These are phyloP conservation scores for Meloidogyne floridensis DNA, from an alignment of 1,140 invertebrate species.

Conservation along the genomic window DNA sequence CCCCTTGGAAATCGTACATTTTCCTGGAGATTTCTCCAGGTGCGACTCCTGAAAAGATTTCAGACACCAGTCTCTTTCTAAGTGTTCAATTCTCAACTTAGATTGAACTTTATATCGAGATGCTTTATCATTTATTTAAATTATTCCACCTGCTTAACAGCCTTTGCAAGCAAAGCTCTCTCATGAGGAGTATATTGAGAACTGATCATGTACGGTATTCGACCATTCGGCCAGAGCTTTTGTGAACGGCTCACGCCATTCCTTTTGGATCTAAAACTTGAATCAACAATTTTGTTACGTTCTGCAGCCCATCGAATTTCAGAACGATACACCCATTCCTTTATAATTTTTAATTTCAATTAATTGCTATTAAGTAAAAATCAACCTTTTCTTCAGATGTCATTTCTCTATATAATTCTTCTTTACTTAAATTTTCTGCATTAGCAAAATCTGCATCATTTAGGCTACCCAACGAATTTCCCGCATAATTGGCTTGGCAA, in stretches of 20 bases:
- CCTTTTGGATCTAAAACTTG: constrained; percentile 41
- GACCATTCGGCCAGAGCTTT: constrained; percentile 61
- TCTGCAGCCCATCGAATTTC: constrained; percentile 54
- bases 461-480: constrained; percentile 19
- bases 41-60: no score
- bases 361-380: not conserved
- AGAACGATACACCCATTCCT: constrained; percentile 41
- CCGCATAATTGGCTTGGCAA: constrained; percentile 8
- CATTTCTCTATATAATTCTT: constrained; percentile 38
- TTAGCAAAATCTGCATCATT: constrained; percentile 56
- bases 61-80: no score
- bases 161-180: constrained; percentile 59
- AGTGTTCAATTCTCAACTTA: no score
- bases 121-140: no score
- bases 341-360: not conserved
- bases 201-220: constrained; percentile 63
- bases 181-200: constrained; percentile 63
- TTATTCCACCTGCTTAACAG: constrained; percentile 60
- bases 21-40: no score
- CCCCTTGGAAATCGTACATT: no score
- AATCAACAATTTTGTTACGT: not conserved
- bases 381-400: constrained; percentile 24
- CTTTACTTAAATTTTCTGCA: constrained; percentile 52
- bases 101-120: no score
- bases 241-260: constrained; percentile 61